Evolutionary conservation across 2,797 vertebrate genomes (phyloP).

Genomic region (Adelosebastes latens): DNA sequence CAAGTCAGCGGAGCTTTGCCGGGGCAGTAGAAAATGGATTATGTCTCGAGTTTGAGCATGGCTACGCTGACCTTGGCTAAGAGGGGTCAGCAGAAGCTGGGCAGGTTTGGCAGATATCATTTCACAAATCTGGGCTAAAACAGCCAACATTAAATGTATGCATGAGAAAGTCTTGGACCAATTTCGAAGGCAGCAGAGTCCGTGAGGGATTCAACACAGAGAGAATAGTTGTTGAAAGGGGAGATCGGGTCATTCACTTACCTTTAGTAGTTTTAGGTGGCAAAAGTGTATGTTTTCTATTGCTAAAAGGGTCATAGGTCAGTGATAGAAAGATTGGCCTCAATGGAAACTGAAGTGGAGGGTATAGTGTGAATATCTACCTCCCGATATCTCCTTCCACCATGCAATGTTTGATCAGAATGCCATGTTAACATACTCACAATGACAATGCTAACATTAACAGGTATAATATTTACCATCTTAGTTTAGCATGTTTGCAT

Average conservation of each 20-base stretch:
- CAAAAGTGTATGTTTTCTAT: constrained; percentile 10
- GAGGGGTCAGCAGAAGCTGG: constrained; percentile 68
- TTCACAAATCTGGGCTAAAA: constrained; percentile 63
- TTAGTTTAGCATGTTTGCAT: neutral
- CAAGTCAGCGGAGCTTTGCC: constrained; percentile 66
- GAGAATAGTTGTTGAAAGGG: constrained; percentile 32
- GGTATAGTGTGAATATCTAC: constrained; percentile 4
- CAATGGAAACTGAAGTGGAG: neutral
- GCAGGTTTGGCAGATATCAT: constrained; percentile 72
- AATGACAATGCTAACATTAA: neutral
- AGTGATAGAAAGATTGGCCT: constrained; percentile 3
- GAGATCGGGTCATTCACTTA: constrained; percentile 42
- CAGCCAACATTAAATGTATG: constrained; percentile 59
- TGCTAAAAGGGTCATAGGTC: neutral
- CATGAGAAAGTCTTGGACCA: constrained; percentile 60
- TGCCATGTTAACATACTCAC: neutral
- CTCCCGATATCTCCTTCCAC: neutral
- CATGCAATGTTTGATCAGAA: neutral
- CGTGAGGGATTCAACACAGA: constrained; percentile 45
- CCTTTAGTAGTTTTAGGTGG: constrained; percentile 46
- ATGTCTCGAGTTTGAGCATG: constrained; percentile 65
- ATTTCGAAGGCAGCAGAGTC: constrained; percentile 60
- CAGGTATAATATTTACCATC: neutral
- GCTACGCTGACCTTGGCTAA: constrained; percentile 74
- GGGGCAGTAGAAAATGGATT: constrained; percentile 71